Conservation (phyloP, 2,113 vertebrate genomes). For the Tragelaphus strepsiceros region DNA sequence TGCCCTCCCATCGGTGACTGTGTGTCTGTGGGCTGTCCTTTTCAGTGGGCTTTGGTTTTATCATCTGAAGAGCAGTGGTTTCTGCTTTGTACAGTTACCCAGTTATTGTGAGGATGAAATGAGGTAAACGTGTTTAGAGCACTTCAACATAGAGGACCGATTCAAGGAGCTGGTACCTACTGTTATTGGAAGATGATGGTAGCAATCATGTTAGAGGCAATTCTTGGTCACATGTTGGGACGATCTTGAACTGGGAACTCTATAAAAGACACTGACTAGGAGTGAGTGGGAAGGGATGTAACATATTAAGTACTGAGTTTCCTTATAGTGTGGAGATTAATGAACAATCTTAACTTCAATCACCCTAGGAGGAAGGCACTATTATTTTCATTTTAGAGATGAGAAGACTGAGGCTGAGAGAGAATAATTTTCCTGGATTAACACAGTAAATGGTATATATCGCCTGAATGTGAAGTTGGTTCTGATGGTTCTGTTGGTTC, state of each 20-base stretch:
- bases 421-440: neutral
- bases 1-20: neutral
- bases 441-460: neutral
- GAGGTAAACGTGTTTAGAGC: neutral
- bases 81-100: neutral
- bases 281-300: neutral
- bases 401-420: neutral
- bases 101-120: neutral
- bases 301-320: neutral
- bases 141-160: neutral
- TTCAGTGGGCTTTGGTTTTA: neutral
- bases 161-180: neutral
- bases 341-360: neutral
- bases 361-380: neutral
- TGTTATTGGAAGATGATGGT: constrained; percentile 1
- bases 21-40: neutral
- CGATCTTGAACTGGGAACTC: neutral
- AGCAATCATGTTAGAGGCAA: neutral
- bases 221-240: neutral
- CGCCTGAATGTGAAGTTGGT: neutral
- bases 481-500: neutral
- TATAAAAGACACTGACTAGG: neutral
- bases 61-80: neutral
- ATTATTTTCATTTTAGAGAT: neutral
- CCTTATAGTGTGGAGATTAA: neutral